Conservation (phyloP, 1,140 invertebrate genomes). For the Drosophila ohnishii region DNA sequence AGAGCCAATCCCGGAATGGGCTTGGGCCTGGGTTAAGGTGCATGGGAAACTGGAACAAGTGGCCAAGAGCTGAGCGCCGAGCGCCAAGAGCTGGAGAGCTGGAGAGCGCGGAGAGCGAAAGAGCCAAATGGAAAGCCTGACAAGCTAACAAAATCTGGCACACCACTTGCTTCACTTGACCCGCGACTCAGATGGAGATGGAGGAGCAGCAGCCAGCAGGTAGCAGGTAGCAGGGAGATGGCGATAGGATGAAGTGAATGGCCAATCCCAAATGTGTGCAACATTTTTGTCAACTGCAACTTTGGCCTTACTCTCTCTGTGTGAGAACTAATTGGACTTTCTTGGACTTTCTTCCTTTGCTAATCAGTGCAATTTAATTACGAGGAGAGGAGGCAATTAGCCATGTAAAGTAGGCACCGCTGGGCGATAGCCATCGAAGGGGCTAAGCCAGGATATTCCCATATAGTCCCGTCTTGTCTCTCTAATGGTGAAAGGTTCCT, state of each 20-base stretch:
- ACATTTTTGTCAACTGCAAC: slow-evolving; percentile 60
- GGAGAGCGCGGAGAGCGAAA: slow-evolving; percentile 7
- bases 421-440: slow-evolving; percentile 61
- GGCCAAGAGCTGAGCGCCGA: slow-evolving; percentile 31
- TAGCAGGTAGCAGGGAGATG: slow-evolving; percentile 17
- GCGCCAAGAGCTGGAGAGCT: not conserved
- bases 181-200: slow-evolving; percentile 18
- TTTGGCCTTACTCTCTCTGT: slow-evolving; percentile 29
- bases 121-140: slow-evolving; percentile 71
- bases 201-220: slow-evolving; percentile 12
- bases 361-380: slow-evolving; percentile 81
- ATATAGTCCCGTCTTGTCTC: slow-evolving; percentile 46
- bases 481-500: slow-evolving; percentile 29
- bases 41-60: slow-evolving; percentile 81
- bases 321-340: slow-evolving; percentile 72
- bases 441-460: slow-evolving; percentile 18
- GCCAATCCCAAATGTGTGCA: slow-evolving; percentile 59
- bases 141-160: slow-evolving; percentile 73
- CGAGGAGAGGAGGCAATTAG: slow-evolving; percentile 65
- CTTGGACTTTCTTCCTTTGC: slow-evolving; percentile 50
- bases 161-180: slow-evolving; percentile 78
- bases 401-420: slow-evolving; percentile 68
- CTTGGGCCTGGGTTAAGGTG: slow-evolving; percentile 76
- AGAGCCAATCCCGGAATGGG: slow-evolving; percentile 66
- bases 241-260: slow-evolving; percentile 58